Evolutionary conservation across 2,888 invertebrate genomes (phyloP).

Genomic region (Phytoseiulus persimilis): DNA sequence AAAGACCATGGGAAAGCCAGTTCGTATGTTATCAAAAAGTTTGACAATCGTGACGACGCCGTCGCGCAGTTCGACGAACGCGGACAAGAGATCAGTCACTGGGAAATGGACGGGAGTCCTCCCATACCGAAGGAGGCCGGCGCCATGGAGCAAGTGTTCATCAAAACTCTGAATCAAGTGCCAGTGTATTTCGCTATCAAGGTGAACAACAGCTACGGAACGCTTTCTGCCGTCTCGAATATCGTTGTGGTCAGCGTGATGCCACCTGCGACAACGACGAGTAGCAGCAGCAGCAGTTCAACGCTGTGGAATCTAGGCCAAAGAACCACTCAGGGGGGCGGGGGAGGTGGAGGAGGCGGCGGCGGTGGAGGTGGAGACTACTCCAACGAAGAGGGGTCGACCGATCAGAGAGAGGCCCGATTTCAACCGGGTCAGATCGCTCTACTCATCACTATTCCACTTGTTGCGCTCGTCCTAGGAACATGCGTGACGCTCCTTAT

Average conservation of each 20-base stretch:
- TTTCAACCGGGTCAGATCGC: slow-evolving; percentile 20
- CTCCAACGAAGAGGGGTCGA: not conserved
- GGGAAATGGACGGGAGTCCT: slow-evolving; percentile 16
- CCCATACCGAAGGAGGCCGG: slow-evolving; percentile 23
- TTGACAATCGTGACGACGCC: slow-evolving; percentile 38
- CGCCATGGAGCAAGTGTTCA: not conserved
- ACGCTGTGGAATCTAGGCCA: not conserved
- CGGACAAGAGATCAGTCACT: slow-evolving; percentile 23
- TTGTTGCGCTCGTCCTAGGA: not conserved
- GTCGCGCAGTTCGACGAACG: slow-evolving; percentile 35
- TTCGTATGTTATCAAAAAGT: slow-evolving; percentile 25
- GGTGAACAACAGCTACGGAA: slow-evolving; percentile 53
- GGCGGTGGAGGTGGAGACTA: not conserved
- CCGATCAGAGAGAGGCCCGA: slow-evolving; percentile 9
- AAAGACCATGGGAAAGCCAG: slow-evolving; percentile 53
- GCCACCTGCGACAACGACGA: slow-evolving; percentile 51
- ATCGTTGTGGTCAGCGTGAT: slow-evolving; percentile 55
- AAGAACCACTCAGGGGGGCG: slow-evolving; percentile 12
- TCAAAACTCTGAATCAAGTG: slow-evolving; percentile 23
- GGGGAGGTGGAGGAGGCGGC: slow-evolving; percentile 7
- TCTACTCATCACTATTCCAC: slow-evolving; percentile 26
- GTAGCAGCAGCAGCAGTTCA: not conserved
- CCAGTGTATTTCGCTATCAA: slow-evolving; percentile 56
- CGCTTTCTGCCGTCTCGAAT: slow-evolving; percentile 53
- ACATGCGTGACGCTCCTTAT: slow-evolving; percentile 9